Evolutionary conservation across 2,797 vertebrate species (phyloP).

Genomic region (Agapornis canus): DNA sequence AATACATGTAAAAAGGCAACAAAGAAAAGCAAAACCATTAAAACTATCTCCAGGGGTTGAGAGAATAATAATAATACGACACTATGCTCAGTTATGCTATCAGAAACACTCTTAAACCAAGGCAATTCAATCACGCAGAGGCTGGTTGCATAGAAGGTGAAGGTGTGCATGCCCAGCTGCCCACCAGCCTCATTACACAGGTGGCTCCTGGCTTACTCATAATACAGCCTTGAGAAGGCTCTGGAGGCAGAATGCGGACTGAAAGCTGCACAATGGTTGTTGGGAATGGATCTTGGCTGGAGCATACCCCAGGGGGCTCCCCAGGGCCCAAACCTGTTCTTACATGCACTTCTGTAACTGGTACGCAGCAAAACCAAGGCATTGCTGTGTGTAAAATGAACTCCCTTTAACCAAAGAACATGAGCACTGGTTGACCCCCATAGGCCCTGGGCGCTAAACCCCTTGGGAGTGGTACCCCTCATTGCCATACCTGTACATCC

Average conservation of each 20-base stretch:
- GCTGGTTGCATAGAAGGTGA: accelerated
- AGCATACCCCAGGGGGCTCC: not conserved
- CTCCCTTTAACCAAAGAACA: not conserved
- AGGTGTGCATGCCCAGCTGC: not conserved
- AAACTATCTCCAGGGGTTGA: not conserved
- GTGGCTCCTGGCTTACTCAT: not conserved
- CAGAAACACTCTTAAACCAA: accelerated
- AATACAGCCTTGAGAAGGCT: not conserved
- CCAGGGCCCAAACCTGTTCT: not conserved
- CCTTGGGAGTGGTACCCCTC: not conserved
- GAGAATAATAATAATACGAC: not conserved
- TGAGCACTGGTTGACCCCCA: accelerated
- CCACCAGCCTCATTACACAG: not conserved
- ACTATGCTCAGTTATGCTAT: accelerated
- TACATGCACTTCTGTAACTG: not conserved
- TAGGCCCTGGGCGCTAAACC: not conserved
- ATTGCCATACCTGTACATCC: not conserved
- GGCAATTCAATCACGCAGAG: accelerated
- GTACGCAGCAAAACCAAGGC: not conserved
- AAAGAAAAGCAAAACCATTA: not conserved
- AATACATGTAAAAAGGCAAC: not conserved
- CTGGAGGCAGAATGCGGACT: not conserved
- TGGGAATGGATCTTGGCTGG: not conserved
- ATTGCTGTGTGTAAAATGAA: not conserved
- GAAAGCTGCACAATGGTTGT: accelerated